A percentile compares a stretch with the other conserved stretches of the same genome.
These are phyloP conservation scores for Ceyx margarethae DNA, from an alignment of 2,113 vertebrate genomes.

Conservation along the genomic window DNA sequence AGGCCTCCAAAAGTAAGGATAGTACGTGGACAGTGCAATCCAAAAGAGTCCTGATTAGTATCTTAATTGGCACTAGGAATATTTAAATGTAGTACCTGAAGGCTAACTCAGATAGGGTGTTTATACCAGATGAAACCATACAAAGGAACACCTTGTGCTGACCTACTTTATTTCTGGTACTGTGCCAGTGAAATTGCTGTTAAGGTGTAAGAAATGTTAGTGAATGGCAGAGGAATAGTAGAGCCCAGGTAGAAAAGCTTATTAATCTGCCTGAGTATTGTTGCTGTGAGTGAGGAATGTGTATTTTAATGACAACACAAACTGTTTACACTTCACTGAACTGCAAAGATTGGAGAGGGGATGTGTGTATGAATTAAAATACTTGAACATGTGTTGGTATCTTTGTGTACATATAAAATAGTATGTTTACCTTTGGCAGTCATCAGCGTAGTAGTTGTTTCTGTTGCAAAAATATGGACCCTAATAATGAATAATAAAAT, in stretches of 20 bases:
- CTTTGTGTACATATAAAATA: constrained; percentile 36
- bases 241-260: constrained; percentile 15
- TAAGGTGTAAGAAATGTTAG: constrained; percentile 47
- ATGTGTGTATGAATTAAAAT: neutral
- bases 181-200: constrained; percentile 63
- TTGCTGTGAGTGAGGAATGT: constrained; percentile 18
- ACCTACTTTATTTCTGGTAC: constrained; percentile 57
- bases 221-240: constrained; percentile 29
- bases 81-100: constrained; percentile 52
- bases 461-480: constrained; percentile 10
- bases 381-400: neutral
- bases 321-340: constrained; percentile 63
- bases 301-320: constrained; percentile 37
- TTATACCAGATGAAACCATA: constrained; percentile 58
- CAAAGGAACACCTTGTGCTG: constrained; percentile 72
- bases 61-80: constrained; percentile 46
- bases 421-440: constrained; percentile 61
- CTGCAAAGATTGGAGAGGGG: neutral
- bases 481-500: neutral
- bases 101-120: constrained; percentile 61
- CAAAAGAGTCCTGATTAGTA: constrained; percentile 15
- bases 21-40: neutral
- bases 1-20: neutral
- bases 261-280: constrained; percentile 11
- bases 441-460: constrained; percentile 54